Evolutionary conservation across 2,113 vertebrate genomes (phyloP), one percentile per base, ranked within the genome.

Genomic region (Calidris pygmaea): DNA sequence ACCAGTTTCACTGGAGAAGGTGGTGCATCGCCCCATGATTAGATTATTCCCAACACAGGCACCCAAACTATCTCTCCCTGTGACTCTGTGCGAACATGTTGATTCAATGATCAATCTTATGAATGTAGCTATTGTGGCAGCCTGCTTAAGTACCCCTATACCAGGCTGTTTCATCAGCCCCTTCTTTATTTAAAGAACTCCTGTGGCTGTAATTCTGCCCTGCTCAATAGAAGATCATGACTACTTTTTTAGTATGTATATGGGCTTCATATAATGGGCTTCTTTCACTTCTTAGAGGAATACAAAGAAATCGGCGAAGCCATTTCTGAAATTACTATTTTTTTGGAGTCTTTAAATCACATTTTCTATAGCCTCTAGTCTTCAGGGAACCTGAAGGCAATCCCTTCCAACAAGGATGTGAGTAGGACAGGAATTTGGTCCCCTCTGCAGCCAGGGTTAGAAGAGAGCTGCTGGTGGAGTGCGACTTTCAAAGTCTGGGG

Each of bases 71-170:
- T 72, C 34, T 83, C 58, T 47, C n/a, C 12, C 77, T 76, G 76
- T 39, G 63, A 43, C 14, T 53, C 16, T 71, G 9, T 41, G 65
- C 26, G 32, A 43, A 85, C n/a, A 37, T n/a, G 22, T 12, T 58
- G n/a, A 18, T 66, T 67, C 35, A n/a, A 0, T 14, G 12, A 53
- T 71, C 5, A 18, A 14, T 47, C n/a, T 74, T 0, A 0, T 48
- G 32, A 76, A 59, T 43, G 26, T 41, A 74, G 41, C 13, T 59
- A 7, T 35, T 75, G 52, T 17, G 29, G 15, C 45, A 92, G 11
- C 26, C n/a, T 68, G 17, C n/a, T 70, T 80, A 26, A 20, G 18
- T 66, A 29, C 7, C 47, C 8, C 29, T 83, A 0, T 26, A 56
- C 9, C 19, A 23, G 15, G 15, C 34, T 32, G 20, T 66, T 90